Conservation (phyloP, 2,797 vertebrate species). For the Meriones psammophilus region DNA sequence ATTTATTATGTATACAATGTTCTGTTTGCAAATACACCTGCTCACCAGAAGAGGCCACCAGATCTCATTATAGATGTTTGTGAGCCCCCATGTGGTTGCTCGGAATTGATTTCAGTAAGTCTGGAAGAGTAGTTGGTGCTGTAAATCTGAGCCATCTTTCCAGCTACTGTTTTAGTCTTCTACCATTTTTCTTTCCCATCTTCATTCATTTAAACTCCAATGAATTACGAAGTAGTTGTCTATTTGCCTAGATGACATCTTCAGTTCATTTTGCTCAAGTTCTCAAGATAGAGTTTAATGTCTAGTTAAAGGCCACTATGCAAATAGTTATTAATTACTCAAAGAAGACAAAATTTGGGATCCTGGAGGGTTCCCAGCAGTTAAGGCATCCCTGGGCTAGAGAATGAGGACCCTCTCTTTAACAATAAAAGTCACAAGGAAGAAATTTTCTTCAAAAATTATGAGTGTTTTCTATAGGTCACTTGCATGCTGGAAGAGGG, state of each 20-base stretch:
- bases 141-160: no score
- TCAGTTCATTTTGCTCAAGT: not conserved
- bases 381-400: not conserved
- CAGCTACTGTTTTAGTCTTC: no score
- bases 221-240: slow-evolving; percentile 36
- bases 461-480: not conserved
- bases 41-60: no score
- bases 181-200: not conserved
- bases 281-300: not conserved
- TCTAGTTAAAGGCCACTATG: slow-evolving; percentile 10
- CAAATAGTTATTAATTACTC: slow-evolving; percentile 34
- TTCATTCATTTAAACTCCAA: not conserved
- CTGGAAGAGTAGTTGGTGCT: no score
- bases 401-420: not conserved
- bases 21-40: no score
- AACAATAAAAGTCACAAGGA: not conserved
- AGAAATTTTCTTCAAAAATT: slow-evolving; percentile 43
- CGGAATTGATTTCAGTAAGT: no score
- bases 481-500: no score
- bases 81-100: no score
- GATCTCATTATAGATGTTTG: no score
- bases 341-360: not conserved
- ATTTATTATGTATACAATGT: no score
- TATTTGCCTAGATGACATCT: not conserved
- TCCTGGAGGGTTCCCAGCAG: not conserved